phyloP scores from a whole-genome alignment of 2,113 vertebrate genomes.

The Nibea coibor region DNA sequence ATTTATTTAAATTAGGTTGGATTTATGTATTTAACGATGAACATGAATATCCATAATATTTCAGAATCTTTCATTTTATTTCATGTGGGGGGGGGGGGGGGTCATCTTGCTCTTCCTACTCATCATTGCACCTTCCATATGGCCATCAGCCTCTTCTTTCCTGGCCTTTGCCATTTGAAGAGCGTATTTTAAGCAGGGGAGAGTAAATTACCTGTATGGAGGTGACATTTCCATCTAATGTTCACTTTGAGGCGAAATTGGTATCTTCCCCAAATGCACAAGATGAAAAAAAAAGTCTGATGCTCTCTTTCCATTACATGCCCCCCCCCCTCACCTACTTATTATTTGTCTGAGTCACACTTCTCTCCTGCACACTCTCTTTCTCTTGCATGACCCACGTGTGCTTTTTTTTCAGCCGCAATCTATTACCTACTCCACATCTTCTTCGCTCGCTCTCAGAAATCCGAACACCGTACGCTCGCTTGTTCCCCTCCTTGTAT shows the following conservation, averaged over 20 bases:
- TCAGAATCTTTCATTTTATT: neutral
- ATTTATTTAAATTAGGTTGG: too few relatives aligned
- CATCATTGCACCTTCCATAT: slow-evolving; percentile 10
- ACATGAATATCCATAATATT: neutral
- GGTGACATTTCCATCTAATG: slow-evolving; percentile 79
- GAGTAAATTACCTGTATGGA: slow-evolving; percentile 68
- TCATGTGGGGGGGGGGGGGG: neutral
- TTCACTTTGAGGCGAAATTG: slow-evolving; percentile 69
- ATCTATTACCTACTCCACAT: slow-evolving; percentile 53
- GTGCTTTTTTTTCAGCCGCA: slow-evolving; percentile 48
- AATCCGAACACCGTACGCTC: slow-evolving; percentile 18
- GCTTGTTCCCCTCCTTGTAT: slow-evolving; percentile 14
- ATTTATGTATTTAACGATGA: neutral
- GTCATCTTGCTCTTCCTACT: slow-evolving; percentile 12
- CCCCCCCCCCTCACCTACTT: slow-evolving; percentile 2
- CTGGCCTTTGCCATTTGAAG: slow-evolving; percentile 60
- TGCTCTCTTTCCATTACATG: slow-evolving; percentile 56
- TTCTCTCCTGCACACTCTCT: slow-evolving; percentile 26
- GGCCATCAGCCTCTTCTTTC: slow-evolving; percentile 37
- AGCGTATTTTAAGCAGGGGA: slow-evolving; percentile 58
- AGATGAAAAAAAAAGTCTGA: slow-evolving; percentile 38
- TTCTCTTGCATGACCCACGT: slow-evolving; percentile 48
- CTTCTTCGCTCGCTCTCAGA: slow-evolving; percentile 2
- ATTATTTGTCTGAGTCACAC: slow-evolving; percentile 56
- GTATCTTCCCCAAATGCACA: slow-evolving; percentile 51